Conservation (phyloP, 2,797 vertebrate species). For the Lutjanus argentimaculatus region DNA sequence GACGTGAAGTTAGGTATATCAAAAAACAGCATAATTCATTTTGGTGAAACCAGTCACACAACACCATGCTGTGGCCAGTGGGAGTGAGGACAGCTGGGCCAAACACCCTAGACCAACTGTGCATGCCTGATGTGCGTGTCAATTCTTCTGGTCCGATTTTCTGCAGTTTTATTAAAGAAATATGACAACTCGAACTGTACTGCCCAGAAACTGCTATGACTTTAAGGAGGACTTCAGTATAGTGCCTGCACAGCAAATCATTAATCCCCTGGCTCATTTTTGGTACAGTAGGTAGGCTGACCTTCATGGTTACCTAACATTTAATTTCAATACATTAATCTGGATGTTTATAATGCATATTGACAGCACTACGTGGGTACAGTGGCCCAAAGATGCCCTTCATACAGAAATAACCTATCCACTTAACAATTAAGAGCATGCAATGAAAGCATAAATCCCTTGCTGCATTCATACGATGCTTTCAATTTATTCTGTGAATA, state of each 20-base stretch:
- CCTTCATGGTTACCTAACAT: constrained; percentile 39
- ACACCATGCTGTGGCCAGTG: constrained; percentile 16
- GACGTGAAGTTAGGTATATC: background rate
- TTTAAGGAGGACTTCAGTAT: background rate
- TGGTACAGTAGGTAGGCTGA: constrained; percentile 2
- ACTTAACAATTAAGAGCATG: constrained; percentile 34
- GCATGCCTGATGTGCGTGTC: constrained; percentile 9
- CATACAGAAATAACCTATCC: constrained; percentile 42
- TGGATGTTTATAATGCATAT: constrained; percentile 23
- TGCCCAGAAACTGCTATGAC: background rate
- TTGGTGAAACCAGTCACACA: constrained; percentile 13
- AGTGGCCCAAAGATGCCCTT: constrained; percentile 23
- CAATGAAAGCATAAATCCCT: constrained; percentile 40
- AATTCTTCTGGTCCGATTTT: constrained; percentile 1
- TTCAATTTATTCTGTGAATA: constrained; percentile 58
- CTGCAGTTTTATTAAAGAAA: constrained; percentile 5
- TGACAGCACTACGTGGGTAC: background rate
- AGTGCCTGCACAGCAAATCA: constrained; percentile 8
- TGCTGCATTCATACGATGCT: constrained; percentile 15
- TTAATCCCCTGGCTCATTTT: constrained; percentile 27
- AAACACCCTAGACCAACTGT: constrained; percentile 23
- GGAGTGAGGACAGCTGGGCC: constrained; percentile 39
- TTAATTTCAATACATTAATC: constrained; percentile 38
- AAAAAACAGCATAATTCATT: background rate
- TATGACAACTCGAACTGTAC: background rate